Base-by-base conservation (phyloP, 1,140 invertebrate genomes). In the Chironomus striatipennis region DNA sequence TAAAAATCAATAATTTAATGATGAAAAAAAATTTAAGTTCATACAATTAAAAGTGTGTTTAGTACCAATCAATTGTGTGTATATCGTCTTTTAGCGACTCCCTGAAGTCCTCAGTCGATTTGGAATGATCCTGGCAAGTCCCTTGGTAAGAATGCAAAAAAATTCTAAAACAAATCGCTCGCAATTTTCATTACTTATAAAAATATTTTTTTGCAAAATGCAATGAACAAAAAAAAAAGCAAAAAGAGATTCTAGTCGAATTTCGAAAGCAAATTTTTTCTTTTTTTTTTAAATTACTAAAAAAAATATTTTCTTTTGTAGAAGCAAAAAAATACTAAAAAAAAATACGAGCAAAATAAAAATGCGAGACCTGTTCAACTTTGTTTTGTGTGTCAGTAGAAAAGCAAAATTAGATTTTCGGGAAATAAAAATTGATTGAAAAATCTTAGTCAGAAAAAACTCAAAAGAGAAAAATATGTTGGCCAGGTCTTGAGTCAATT, bases 71-170 rank as follows among this genome's bases (percentile, higher is more conserved):
- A 57, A 57, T 57, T 74, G 20, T 42, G 42, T 73, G 24, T 73
- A 75, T 47, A 75, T 73, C 70, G 43, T 82, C 88, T 93, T 92
- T 83, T 91, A 93, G 92, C 91, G 92, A 86, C 90, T 93, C 85
- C 92, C 92, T 87, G 91, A 91, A 87, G 91, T 93, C 85, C 90
- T 93, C 87, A 93, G 90, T 90, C 90, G 91, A 89, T 93, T 93
- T 90, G 92, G 92, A 89, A 91, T 93, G 87, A 92, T 93, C 88
- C 90, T 93, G 90, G 91, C 91, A 88, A 93, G 91, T 88, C 92
- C 91, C 85, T 89, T 93, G 92, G 92, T 93, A 93, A 93, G 92
- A 70, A 67, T 67, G 64, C 17, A 67, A 20, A 18, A 57, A n/a
- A 57, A 57, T n/a, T n/a, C 47, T n/a, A 57, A 57, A 57, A 57